Conservation (phyloP, 2,113 vertebrate species). For the Eleginops maclovinus region DNA sequence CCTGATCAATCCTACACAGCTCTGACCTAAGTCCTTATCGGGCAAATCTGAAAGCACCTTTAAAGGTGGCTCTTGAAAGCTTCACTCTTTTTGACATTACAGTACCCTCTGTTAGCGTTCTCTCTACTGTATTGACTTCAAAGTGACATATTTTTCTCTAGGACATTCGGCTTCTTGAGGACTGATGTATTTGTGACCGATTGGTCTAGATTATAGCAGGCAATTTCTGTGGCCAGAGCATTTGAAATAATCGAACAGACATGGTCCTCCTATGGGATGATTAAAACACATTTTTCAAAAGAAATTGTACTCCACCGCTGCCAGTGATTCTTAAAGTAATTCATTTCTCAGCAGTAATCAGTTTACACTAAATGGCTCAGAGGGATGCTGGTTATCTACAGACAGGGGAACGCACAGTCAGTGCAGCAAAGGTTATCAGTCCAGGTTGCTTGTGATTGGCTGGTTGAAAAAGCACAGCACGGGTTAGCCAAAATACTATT, state of each 20-base stretch:
- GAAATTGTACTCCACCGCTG: neutral
- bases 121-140: neutral
- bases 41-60: no score
- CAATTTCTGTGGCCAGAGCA: no score
- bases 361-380: slow-evolving; percentile 3
- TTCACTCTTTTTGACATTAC: no score
- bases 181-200: neutral
- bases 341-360: neutral
- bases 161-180: neutral
- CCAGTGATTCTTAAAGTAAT: neutral
- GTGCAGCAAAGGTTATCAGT: neutral
- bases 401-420: neutral
- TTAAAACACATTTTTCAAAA: no score
- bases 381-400: neutral
- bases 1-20: no score
- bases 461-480: neutral
- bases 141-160: neutral
- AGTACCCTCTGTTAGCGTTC: neutral
- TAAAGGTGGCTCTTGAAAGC: neutral
- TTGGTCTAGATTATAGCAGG: neutral
- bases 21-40: no score
- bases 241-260: no score
- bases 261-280: no score
- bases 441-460: no score
- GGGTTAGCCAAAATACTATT: neutral